phyloP scores from a whole-genome alignment of 2,113 vertebrate genomes.

The Lagopus leucura region DNA sequence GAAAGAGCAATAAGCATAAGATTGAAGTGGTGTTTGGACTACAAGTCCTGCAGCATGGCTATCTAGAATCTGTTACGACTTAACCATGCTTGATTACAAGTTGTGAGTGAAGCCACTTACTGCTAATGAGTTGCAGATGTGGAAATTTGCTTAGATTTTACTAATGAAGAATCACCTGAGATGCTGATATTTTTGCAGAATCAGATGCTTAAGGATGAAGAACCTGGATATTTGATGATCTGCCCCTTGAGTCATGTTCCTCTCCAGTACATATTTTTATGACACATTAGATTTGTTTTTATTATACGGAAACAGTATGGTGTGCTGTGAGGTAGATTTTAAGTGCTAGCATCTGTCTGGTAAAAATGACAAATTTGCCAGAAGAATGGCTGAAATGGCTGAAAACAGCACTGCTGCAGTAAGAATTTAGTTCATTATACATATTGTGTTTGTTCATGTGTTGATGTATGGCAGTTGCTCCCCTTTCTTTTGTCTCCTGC shows the following conservation, averaged over 20 bases:
- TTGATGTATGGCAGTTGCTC: background rate
- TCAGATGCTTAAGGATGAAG: background rate
- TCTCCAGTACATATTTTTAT: background rate
- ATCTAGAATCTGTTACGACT: background rate
- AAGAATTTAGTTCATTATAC: background rate
- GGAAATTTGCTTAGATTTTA: background rate
- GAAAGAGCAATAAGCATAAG: background rate
- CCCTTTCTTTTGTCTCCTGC: background rate
- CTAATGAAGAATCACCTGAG: background rate
- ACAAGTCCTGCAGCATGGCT: background rate
- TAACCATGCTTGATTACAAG: background rate
- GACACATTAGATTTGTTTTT: background rate
- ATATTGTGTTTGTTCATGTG: background rate
- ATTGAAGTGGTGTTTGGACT: background rate
- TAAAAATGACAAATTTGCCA: background rate
- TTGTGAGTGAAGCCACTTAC: background rate
- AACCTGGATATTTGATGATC: background rate
- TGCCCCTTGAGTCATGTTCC: background rate
- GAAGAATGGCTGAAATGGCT: background rate
- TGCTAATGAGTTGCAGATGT: background rate
- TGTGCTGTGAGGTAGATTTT: background rate
- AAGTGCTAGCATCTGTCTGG: background rate
- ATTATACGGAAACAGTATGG: background rate
- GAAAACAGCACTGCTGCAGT: background rate
- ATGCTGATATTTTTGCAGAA: background rate